Percentiles rank a stretch among this genome's conserved stretches.
Conservation (phyloP, 2,888 invertebrate genomes). For the Tipula vernalis region DNA sequence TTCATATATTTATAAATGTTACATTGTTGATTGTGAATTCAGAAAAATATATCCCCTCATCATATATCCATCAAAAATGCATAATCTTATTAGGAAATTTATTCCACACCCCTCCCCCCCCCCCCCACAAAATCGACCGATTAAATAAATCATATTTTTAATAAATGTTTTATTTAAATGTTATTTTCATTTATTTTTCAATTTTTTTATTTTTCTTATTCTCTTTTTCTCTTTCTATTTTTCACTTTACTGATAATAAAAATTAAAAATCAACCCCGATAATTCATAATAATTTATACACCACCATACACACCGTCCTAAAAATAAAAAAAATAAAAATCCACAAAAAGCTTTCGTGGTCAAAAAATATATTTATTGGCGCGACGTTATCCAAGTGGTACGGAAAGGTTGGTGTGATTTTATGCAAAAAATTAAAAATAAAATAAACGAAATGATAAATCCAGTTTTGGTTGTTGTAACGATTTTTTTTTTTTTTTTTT, state of each 20-base stretch:
- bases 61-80: background rate
- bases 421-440: background rate
- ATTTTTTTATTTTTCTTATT: background rate
- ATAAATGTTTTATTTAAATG: background rate
- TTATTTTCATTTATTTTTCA: background rate
- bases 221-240: background rate
- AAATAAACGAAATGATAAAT: background rate
- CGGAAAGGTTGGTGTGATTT: slow-evolving; percentile 24
- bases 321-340: background rate
- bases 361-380: slow-evolving; percentile 27
- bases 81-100: too few relatives aligned
- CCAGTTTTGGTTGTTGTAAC: background rate
- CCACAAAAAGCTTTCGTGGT: slow-evolving; percentile 23
- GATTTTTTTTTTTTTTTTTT: background rate
- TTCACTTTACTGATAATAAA: background rate
- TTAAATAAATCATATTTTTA: background rate
- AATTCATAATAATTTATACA: background rate
- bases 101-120: background rate
- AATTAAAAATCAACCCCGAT: background rate
- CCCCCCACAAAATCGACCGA: background rate
- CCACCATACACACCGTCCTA: background rate
- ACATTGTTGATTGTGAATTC: background rate
- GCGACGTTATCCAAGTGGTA: slow-evolving; percentile 25
- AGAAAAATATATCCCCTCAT: background rate
- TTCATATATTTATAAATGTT: background rate